phyloP scores from a whole-genome alignment of 2,113 vertebrate genomes.

The Misgurnus anguillicaudatus region DNA sequence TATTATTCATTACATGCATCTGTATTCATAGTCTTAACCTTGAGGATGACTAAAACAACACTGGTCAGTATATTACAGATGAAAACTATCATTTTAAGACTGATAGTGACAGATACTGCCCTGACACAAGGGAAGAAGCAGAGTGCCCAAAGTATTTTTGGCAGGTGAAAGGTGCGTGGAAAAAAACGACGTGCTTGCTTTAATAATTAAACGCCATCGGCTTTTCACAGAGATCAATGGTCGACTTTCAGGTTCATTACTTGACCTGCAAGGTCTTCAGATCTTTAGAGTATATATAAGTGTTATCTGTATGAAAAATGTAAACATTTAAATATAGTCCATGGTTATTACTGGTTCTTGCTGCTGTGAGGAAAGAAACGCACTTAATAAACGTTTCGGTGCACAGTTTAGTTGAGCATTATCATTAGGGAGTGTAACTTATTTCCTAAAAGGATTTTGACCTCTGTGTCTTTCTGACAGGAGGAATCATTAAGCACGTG shows the following conservation, averaged over 20 bases:
- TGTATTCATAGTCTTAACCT: background rate
- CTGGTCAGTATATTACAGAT: background rate
- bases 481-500: slow-evolving; percentile 75
- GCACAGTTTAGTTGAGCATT: slow-evolving; percentile 22
- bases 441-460: slow-evolving; percentile 81
- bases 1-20: background rate
- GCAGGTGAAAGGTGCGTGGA: slow-evolving; percentile 43
- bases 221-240: slow-evolving; percentile 65
- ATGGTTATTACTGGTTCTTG: background rate
- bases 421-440: slow-evolving; percentile 64
- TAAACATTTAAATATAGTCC: background rate
- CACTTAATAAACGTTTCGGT: slow-evolving; percentile 66
- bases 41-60: background rate
- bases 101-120: slow-evolving; percentile 47
- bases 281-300: background rate
- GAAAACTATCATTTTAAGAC: slow-evolving; percentile 56
- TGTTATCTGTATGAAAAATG: background rate
- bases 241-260: slow-evolving; percentile 57
- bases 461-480: slow-evolving; percentile 81
- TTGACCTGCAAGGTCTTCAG: slow-evolving; percentile 47
- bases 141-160: slow-evolving; percentile 64
- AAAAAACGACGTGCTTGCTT: slow-evolving; percentile 64
- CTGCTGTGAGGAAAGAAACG: slow-evolving; percentile 21
- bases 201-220: slow-evolving; percentile 70
- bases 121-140: slow-evolving; percentile 59